These are phyloP conservation scores for Ceratina calcarata DNA, from an alignment of 1,140 invertebrate species.

Conservation along the genomic window DNA sequence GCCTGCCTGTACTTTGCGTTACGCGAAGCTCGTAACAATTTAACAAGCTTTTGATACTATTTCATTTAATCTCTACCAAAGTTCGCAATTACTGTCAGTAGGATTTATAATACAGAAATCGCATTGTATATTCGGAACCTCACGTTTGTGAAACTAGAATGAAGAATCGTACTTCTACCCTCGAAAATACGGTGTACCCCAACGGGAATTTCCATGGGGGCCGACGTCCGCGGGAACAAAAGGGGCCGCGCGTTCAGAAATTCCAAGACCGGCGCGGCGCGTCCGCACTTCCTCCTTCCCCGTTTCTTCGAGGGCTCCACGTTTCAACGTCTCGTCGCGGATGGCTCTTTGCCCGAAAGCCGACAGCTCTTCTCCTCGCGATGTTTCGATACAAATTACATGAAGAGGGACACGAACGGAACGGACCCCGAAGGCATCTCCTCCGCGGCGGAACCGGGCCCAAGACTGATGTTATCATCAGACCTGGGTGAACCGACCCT, in stretches of 20 bases:
- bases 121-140: not conserved
- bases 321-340: conserved; percentile 53
- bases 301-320: conserved; percentile 49
- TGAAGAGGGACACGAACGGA: conserved; percentile 63
- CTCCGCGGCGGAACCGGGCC: conserved; percentile 37
- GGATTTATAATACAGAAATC: not conserved
- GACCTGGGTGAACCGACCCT: conserved; percentile 50
- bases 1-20: too few relatives aligned
- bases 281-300: conserved; percentile 36
- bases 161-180: not conserved
- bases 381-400: conserved; percentile 76
- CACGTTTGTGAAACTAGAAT: not conserved
- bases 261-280: conserved; percentile 22
- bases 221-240: conserved; percentile 41
- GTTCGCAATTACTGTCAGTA: too few relatives aligned
- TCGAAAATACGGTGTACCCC: not conserved
- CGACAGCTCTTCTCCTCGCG: conserved; percentile 61
- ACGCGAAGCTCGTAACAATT: too few relatives aligned
- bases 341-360: conserved; percentile 63
- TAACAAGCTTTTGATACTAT: too few relatives aligned
- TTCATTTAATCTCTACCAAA: too few relatives aligned
- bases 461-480: conserved; percentile 76
- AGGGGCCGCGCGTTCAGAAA: conserved; percentile 39
- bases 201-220: conserved; percentile 30
- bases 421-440: conserved; percentile 33